Percentiles rank a stretch among this genome's conserved stretches.
phyloP scores from a whole-genome alignment of 1,140 invertebrate species.

The Anoplophora glabripennis region DNA sequence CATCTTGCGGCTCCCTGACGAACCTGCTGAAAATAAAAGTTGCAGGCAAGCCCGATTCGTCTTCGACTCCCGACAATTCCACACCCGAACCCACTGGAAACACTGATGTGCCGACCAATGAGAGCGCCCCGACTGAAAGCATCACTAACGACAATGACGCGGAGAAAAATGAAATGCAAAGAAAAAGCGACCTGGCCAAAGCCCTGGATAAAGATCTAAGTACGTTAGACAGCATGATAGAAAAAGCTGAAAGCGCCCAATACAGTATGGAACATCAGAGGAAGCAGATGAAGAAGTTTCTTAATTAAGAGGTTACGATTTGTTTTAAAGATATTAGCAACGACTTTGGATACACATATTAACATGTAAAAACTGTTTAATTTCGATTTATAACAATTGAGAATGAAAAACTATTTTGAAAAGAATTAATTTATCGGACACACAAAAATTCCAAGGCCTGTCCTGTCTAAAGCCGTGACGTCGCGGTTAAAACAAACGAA shows the following conservation, averaged over 20 bases:
- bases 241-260: constrained; percentile 65
- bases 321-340: too few species aligned
- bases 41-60: constrained; percentile 41
- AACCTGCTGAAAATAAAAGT: constrained; percentile 60
- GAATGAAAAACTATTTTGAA: too few species aligned
- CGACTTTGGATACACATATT: too few species aligned
- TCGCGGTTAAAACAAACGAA: too few species aligned
- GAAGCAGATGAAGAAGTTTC: constrained; percentile 67
- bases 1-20: constrained; percentile 63
- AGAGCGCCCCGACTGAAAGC: constrained; percentile 6
- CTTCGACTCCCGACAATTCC: too few species aligned
- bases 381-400: too few species aligned
- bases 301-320: constrained; percentile 52
- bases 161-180: constrained; percentile 24
- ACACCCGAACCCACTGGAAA: constrained; percentile 18
- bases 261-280: constrained; percentile 64
- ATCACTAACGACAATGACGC: constrained; percentile 34
- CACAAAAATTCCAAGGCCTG: too few species aligned
- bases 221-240: constrained; percentile 61
- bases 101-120: constrained; percentile 46
- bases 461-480: too few species aligned
- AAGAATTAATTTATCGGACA: too few species aligned
- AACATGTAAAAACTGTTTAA: too few species aligned
- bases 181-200: constrained; percentile 47
- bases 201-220: constrained; percentile 57